These are phyloP conservation scores for Alca torda DNA, from an alignment of 2,797 vertebrate species.

Conservation along the genomic window DNA sequence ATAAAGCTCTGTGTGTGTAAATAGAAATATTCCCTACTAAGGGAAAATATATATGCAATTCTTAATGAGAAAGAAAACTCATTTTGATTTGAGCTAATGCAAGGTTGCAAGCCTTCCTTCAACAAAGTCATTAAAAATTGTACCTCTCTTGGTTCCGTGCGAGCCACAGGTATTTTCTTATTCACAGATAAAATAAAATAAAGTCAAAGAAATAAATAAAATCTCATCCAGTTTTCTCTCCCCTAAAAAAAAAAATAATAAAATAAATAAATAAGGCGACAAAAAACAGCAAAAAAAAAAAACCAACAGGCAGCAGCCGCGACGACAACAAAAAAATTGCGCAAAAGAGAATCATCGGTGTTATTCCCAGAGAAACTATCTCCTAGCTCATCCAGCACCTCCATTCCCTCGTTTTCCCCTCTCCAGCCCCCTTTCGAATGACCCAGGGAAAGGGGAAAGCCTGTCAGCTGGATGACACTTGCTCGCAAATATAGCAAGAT, in stretches of 20 bases:
- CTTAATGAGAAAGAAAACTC: not conserved
- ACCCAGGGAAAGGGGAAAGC: not conserved
- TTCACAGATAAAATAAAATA: not conserved
- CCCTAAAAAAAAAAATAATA: too few relatives aligned
- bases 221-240: not conserved
- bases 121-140: conserved; percentile 6
- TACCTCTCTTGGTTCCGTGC: conserved; percentile 27
- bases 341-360: not conserved
- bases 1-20: conserved; percentile 20
- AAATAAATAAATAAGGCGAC: not conserved
- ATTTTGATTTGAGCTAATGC: conserved; percentile 25
- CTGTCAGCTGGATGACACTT: conserved; percentile 60
- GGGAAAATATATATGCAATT: not conserved
- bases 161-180: conserved; percentile 19
- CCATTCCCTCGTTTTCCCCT: not conserved
- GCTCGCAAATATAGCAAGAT: conserved; percentile 1
- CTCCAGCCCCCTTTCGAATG: conserved; percentile 7
- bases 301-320: not conserved
- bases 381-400: not conserved
- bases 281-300: not conserved
- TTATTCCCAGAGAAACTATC: not conserved
- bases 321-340: not conserved
- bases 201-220: not conserved
- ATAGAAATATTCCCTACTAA: conserved; percentile 32
- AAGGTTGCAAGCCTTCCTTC: not conserved